Evolutionary conservation across 2,888 invertebrate species (phyloP), one percentile per base, ranked within the genome.

Genomic region (Protophormia terraenovae): DNA sequence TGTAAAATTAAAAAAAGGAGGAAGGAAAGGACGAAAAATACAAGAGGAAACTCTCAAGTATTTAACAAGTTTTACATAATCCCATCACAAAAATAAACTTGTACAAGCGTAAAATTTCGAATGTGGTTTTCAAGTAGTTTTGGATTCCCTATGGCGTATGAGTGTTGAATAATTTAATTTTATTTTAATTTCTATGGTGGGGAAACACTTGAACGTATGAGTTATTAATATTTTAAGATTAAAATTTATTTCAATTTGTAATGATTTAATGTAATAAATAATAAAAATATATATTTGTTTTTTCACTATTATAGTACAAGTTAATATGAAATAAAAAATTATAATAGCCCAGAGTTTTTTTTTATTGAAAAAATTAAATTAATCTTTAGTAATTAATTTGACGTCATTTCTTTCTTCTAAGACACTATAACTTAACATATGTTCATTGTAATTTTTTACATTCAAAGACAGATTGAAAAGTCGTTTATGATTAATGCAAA

Each of bases 21-120:
- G 19, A 14, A 12, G 8, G 41, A 35, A n/a, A 32, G 6, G 8
- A n/a, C n/a, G n/a, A 1, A 4, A 19, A n/a, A 16, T 8, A 24
- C 19, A n/a, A 6, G 16, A 6, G 14, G 3, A 45, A 41, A 29
- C 27, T 5, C 24, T 29, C 29, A 55, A 76, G 41, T 55, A 55
- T 76, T 76, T 53, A 41, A 53, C 7, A 45, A 45, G 32, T 67
- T 73, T 80, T 45, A 45, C 22, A 55, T 71, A 71, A 71, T 53
- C 55, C 41, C 19, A 19, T 12, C 19, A 32, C 22, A 38, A 72
- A 55, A 12, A 72, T 32, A 41, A 53, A 53, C 6, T 14, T 58
- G 24, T 24, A 7, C 22, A 24, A 67, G 4, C 16, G 19, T 50
- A 27, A 60, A 24, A 73, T 45, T 73, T 73, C 6, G 6, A 64